Base-by-base conservation (phyloP, 1,140 invertebrate genomes). In the Eupristina koningsbergeri region DNA sequence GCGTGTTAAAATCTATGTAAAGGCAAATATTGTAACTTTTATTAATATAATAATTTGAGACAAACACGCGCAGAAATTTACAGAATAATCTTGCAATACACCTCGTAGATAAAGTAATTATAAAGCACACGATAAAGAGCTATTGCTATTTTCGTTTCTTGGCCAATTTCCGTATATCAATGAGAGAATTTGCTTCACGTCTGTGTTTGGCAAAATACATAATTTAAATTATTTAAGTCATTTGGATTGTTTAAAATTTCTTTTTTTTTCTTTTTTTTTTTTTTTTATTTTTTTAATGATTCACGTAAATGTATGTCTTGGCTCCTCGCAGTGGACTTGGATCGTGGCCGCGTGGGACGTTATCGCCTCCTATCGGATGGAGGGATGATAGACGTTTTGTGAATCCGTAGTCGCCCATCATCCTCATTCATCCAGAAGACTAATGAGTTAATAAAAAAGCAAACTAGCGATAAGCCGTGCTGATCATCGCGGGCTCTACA, bases 361-460 rank as follows among this genome's bases (percentile, higher is more conserved):
- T 93, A 93, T 87, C 93, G 93, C 87, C 93, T 93, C 89, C 91
- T 93, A 73, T 93, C 93, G 77, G 93, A 93, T 87, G 92, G 92
- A 91, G 92, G 91, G 88, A 92, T 92, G 90, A 92, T 93, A 90
- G 91, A 93, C 89, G 89, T 92, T 90, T 91, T 90, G 89, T 93
- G 91, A 93, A 88, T 87, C 82, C 89, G 86, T 69, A 47, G 15
- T 91, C 91, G 84, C 88, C 87, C 88, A 88, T 90, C 91, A 89
- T 86, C 88, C 85, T 86, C 84, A 87, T 88, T 89, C 87, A 87
- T 89, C 88, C 87, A 87, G 86, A 87, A 88, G 67, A 89, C 88
- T 50, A 50, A 50, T 47, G 36, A 84, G 34, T 84, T 36, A 50
- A 80, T 84, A 31, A n/a, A 85, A 86, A 75, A 53, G 22, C 34